Evolutionary conservation across 1,140 invertebrate species (phyloP).

Genomic region (Heterodera carotae): DNA sequence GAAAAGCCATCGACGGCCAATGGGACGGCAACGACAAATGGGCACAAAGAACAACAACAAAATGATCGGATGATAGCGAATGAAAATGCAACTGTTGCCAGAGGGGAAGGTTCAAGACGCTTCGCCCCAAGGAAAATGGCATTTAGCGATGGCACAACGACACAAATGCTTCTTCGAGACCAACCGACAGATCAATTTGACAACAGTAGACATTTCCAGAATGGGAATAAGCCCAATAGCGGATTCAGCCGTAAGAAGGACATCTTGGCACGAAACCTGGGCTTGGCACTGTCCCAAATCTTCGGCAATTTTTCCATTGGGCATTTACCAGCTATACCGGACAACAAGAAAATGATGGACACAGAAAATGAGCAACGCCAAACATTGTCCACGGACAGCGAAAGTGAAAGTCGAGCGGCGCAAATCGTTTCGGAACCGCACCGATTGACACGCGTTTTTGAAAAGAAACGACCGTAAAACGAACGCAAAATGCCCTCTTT

Average conservation of each 20-base stretch:
- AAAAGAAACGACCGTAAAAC: conserved; percentile 2
- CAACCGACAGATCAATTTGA: background rate
- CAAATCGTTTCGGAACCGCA: background rate
- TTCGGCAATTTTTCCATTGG: conserved; percentile 26
- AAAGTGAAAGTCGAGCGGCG: background rate
- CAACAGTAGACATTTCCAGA: background rate
- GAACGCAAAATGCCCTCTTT: background rate
- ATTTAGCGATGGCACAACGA: background rate
- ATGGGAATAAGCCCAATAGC: conserved; percentile 1
- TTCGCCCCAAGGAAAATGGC: background rate
- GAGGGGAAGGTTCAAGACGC: background rate
- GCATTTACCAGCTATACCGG: background rate
- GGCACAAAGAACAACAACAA: background rate
- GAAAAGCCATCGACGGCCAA: background rate
- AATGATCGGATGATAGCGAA: background rate
- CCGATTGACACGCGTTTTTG: conserved; percentile 6
- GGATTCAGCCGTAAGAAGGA: background rate
- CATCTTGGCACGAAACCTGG: conserved; percentile 17
- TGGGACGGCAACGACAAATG: background rate
- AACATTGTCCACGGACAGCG: background rate
- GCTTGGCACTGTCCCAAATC: conserved; percentile 25
- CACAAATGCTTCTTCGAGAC: background rate
- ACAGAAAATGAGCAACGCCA: background rate
- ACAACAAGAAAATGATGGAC: background rate
- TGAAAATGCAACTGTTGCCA: background rate